Base-by-base conservation (phyloP, 2,888 invertebrate species). In the Apodemia zela region DNA sequence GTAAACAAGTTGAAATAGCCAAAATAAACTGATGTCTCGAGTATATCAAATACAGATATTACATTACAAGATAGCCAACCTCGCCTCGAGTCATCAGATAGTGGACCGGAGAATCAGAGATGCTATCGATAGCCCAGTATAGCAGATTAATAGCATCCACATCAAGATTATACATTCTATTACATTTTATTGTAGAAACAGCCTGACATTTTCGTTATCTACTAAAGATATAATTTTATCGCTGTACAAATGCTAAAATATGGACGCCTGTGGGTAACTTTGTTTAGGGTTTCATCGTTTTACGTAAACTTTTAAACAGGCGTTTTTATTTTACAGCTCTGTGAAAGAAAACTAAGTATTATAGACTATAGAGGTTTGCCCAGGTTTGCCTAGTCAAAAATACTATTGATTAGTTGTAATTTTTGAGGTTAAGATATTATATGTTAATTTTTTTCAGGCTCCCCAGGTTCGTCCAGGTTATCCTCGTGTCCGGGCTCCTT, bases 101-200 rank as follows among this genome's bases (percentile, higher is more conserved):
- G 42, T 4, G 42, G 21, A 0, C 29, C 54, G 54, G 29, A 4
- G 15, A n/a, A 25, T 54, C 54, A n/a, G 25, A 54, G 54, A 54
- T 54, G 54, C 25, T 54, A 54, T 54, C 54, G 54, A 25, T 54
- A 29, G 7, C 29, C 15, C 54, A 29, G 15, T 54, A 7, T 54
- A 54, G 25, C 29, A 54, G 54, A 54, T 54, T 54, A 54, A 54
- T 54, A 54, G 29, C 15, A 13, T 54, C 13, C 7, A 29, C 15
- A 54, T 57, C 29, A 57, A 54, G 29, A 29, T 57, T n/a, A 21
- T 25, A 57, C 29, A 29, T 57, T 29, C 25, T n/a, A 57, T 57
- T 57, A 57, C 57, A n/a, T 57, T 57, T 57, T 57, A 57, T 29
- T 57, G 57, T 15, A 21, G 7, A 3, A 29, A 57, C 25, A n/a